Evolutionary conservation across 2,888 invertebrate genomes (phyloP), one percentile per base, ranked within the genome.

Genomic region (Gastrophysa polygoni): DNA sequence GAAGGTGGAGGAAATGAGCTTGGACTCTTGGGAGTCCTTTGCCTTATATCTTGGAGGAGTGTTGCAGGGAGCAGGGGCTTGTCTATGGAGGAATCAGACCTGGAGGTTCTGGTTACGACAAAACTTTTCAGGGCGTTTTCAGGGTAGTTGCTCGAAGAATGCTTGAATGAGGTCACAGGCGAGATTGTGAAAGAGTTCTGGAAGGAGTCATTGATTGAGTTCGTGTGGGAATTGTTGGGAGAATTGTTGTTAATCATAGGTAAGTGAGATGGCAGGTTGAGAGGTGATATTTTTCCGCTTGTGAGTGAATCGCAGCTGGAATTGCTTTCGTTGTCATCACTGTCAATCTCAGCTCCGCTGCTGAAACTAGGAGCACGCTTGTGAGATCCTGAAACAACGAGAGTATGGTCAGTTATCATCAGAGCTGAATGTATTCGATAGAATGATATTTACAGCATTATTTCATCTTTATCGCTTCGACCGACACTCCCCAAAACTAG

Each of bases 241-340:
- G 32, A 32, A 2, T 32, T 32, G 8, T 32, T 32, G 32, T 32
- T 32, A 11, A 32, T 7, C 10, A 32, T 7, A 11, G 32, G 8
- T 2, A 11, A 10, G 4, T 32, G 66, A 18, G 68, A 61, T 24
- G 74, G 63, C 29, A 68, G 60, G 50, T 65, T 69, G 55, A 74
- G 71, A 16, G 71, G 65, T 6, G 73, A 73, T 73, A 88, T 79
- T 77, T 91, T 90, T 68, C 87, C 87, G 73, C 89, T 89, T 79
- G 91, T 92, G 69, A 93, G 81, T 29, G 92, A 93, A 79, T 93
- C 93, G 80, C 91, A 92, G 77, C 92, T 92, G 75, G 92, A 86
- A 74, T 89, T 91, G 67, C 90, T 90, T 75, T 90, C 89, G 81
- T 88, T 88, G 79, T 88, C 89, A 81, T 89, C 89, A 75, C 87